Conservation (phyloP, 2,888 invertebrate genomes). For the Hirtodrosophila histrioides region DNA sequence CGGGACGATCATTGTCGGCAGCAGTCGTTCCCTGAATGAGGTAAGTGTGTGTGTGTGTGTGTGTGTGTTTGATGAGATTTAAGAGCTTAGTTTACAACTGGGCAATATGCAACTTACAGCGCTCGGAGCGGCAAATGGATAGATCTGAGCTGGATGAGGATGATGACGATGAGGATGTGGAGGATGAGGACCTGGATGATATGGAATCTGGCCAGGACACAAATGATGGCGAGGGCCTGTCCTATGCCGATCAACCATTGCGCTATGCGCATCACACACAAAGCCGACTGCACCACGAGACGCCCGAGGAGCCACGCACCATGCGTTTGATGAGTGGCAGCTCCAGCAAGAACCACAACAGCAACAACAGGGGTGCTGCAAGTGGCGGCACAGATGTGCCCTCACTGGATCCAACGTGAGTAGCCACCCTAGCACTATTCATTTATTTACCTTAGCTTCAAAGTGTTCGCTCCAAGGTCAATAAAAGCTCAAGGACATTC, state of each 20-base stretch:
- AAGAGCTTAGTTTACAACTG: too few relatives aligned
- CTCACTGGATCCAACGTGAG: conserved; percentile 84
- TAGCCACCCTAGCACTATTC: conserved; percentile 23
- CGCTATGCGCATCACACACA: conserved; percentile 82
- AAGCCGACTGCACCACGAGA: conserved; percentile 82
- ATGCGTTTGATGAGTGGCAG: conserved; percentile 78
- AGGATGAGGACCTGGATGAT: conserved; percentile 79
- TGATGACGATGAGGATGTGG: conserved; percentile 73
- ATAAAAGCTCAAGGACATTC: too few relatives aligned
- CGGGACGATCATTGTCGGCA: conserved; percentile 81
- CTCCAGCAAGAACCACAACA: conserved; percentile 66
- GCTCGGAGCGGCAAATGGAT: conserved; percentile 72
- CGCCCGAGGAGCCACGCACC: conserved; percentile 80
- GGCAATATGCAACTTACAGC: conserved; percentile 39
- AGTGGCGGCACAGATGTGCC: conserved; percentile 64
- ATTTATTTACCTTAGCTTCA: too few relatives aligned
- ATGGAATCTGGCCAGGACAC: conserved; percentile 74
- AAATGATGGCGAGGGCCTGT: conserved; percentile 75
- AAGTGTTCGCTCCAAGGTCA: too few relatives aligned
- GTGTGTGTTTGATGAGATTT: conserved; percentile 4
- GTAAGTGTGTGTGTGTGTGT: conserved; percentile 33
- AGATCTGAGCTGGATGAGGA: conserved; percentile 72
- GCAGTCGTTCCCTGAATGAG: conserved; percentile 77
- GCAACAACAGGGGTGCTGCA: conserved; percentile 38
- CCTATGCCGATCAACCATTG: conserved; percentile 82